phyloP scores from a whole-genome alignment of 2,113 vertebrate species.

The Beaufortia kweichowensis region DNA sequence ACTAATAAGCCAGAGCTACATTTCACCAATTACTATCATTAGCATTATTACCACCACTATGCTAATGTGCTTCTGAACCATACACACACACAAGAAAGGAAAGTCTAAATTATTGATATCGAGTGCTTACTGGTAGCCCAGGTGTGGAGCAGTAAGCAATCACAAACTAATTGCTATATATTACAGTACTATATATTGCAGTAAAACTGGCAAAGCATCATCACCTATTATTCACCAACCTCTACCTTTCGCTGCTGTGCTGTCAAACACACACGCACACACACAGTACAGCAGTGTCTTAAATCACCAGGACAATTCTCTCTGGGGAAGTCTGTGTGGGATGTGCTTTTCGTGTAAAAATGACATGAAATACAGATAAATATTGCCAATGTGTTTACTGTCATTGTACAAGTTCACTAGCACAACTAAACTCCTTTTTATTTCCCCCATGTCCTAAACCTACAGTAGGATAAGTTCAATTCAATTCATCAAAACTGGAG shows the following conservation, averaged over 20 bases:
- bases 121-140: constrained; percentile 68
- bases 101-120: constrained; percentile 73
- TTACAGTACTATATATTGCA: constrained; percentile 53
- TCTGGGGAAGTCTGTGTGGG: constrained; percentile 2
- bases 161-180: constrained; percentile 72
- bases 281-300: constrained; percentile 17
- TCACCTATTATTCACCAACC: constrained; percentile 68
- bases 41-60: constrained; percentile 64
- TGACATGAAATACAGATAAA: constrained; percentile 29
- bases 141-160: constrained; percentile 74
- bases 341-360: constrained; percentile 16
- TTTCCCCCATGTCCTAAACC: neutral
- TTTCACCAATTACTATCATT: constrained; percentile 53
- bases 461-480: neutral
- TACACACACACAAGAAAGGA: constrained; percentile 57
- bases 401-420: constrained; percentile 26
- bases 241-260: constrained; percentile 22
- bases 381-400: neutral
- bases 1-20: constrained; percentile 25
- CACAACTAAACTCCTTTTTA: neutral
- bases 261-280: constrained; percentile 38
- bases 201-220: constrained; percentile 68
- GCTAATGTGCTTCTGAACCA: constrained; percentile 57
- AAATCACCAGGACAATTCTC: constrained; percentile 41
- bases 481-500: neutral